These are phyloP conservation scores for Holothuria scabra DNA, from an alignment of 53 echinoderm and acorn worm species.

Conservation along the genomic window DNA sequence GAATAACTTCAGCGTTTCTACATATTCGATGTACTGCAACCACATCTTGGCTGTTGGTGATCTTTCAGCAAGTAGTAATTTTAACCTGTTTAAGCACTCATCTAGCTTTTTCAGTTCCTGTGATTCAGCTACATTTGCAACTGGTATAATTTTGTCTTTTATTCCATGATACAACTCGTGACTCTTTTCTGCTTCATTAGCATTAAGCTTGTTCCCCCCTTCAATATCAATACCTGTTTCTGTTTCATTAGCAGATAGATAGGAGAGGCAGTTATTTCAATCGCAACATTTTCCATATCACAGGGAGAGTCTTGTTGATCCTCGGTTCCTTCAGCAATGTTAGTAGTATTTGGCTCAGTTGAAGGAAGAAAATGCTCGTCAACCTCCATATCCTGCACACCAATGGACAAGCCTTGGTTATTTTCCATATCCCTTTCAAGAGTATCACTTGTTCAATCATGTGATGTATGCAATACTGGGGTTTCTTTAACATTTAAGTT, in stretches of 20 bases:
- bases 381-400: too few species aligned
- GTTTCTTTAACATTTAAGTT: too few species aligned
- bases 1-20: conserved; percentile 35
- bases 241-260: too few species aligned
- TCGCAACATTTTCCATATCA: too few species aligned
- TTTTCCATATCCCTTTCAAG: background rate
- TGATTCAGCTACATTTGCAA: conserved; percentile 10
- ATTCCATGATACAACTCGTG: conserved; percentile 12
- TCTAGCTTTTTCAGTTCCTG: conserved; percentile 1
- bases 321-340: background rate
- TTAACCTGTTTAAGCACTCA: conserved; percentile 1
- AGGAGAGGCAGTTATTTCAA: too few species aligned
- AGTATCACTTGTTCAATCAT: background rate
- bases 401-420: background rate
- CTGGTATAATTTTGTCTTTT: conserved; percentile 6
- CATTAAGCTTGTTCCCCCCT: conserved; percentile 5
- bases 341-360: background rate
- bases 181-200: conserved; percentile 23
- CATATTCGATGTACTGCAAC: conserved; percentile 46
- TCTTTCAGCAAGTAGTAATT: background rate
- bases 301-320: background rate
- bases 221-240: conserved; percentile 4
- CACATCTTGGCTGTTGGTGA: conserved; percentile 46
- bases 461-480: background rate
- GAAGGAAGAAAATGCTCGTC: too few species aligned